A percentile compares a stretch with the other conserved stretches of the same genome.
These are phyloP conservation scores for Odontomyia ornata DNA, from an alignment of 2,888 invertebrate genomes.

Conservation along the genomic window DNA sequence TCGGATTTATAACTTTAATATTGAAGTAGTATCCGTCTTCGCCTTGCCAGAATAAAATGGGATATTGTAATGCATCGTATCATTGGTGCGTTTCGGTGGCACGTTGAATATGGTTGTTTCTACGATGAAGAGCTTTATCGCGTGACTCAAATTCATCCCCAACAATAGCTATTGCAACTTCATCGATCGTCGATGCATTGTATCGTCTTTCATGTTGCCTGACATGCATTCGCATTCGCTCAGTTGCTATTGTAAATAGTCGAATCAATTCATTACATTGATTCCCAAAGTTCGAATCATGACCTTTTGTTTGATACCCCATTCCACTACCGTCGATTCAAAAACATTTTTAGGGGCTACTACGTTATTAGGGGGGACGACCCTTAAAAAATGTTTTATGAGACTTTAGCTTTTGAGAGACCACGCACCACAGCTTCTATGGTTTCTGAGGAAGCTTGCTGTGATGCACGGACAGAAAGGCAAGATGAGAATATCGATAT, in stretches of 20 bases:
- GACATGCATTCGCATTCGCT: constrained; percentile 54
- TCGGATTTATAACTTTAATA: constrained; percentile 34
- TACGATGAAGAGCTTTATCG: constrained; percentile 55
- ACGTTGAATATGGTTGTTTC: constrained; percentile 50
- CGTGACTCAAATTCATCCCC: constrained; percentile 51
- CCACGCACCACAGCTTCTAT: too few relatives aligned
- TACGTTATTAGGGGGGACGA: too few relatives aligned
- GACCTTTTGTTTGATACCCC: constrained; percentile 48
- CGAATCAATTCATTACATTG: constrained; percentile 53
- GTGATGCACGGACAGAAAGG: too few relatives aligned
- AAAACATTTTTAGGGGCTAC: constrained; percentile 24
- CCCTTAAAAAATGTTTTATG: too few relatives aligned
- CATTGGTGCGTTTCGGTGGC: constrained; percentile 53
- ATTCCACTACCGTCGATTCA: constrained; percentile 51
- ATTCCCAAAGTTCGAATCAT: background rate
- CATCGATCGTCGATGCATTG: constrained; percentile 50
- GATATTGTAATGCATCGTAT: constrained; percentile 56
- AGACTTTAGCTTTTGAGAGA: background rate
- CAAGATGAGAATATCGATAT: background rate
- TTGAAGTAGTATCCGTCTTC: constrained; percentile 44
- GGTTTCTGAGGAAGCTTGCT: too few relatives aligned
- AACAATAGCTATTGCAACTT: constrained; percentile 52
- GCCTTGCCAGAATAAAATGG: constrained; percentile 38
- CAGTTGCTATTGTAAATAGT: constrained; percentile 55
- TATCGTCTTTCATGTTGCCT: constrained; percentile 53